These are phyloP conservation scores for Brenthis daphne DNA, from an alignment of 2,888 invertebrate genomes.

Conservation along the genomic window DNA sequence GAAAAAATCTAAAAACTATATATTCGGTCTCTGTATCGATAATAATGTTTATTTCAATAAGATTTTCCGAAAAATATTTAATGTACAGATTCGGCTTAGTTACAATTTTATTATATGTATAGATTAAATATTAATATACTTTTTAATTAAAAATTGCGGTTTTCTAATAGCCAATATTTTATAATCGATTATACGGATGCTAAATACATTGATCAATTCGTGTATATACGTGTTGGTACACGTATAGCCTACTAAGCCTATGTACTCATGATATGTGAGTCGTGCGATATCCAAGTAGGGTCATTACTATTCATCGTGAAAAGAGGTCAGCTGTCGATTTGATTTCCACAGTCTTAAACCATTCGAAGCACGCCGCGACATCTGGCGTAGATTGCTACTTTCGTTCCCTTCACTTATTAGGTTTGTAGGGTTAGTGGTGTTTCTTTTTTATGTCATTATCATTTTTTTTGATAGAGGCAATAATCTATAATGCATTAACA, in stretches of 20 bases:
- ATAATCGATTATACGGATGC: not conserved
- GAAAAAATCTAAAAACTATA: too few species aligned
- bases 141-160: too few species aligned
- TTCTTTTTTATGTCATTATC: not conserved
- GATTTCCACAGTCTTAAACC: slow-evolving; percentile 56
- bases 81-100: too few species aligned
- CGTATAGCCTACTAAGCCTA: slow-evolving; percentile 47
- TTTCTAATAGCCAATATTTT: too few species aligned
- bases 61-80: too few species aligned
- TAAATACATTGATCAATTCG: slow-evolving; percentile 34
- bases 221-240: too few species aligned
- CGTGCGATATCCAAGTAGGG: slow-evolving; percentile 60
- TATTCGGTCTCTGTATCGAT: too few species aligned
- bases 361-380: slow-evolving; percentile 53
- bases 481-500: too few species aligned
- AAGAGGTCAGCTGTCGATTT: slow-evolving; percentile 64
- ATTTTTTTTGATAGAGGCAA: too few species aligned
- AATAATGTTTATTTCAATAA: too few species aligned
- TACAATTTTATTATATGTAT: too few species aligned
- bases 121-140: too few species aligned
- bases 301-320: slow-evolving; percentile 73
- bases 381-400: slow-evolving; percentile 49
- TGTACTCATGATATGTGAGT: slow-evolving; percentile 43
- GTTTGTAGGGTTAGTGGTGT: slow-evolving; percentile 26
- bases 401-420: slow-evolving; percentile 42